Base-by-base conservation (phyloP, 2,797 vertebrate species). In the Dicrostonyx torquatus region DNA sequence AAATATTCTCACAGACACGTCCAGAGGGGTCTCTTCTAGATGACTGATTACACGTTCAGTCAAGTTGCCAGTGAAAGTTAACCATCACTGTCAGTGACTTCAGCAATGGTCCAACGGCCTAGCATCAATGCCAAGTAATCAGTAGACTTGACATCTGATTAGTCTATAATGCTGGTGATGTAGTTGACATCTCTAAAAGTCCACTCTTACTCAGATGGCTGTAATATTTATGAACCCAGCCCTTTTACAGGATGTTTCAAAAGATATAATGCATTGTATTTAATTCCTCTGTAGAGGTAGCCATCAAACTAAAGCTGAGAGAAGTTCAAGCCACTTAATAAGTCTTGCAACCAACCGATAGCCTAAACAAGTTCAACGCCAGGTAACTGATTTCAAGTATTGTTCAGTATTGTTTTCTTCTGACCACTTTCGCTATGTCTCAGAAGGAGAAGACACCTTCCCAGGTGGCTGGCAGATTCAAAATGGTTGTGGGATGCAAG, bases 141-240 rank as follows among this genome's bases (percentile, higher is more conserved):
- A 29, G 45, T 82, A 78, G 9, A 85, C 40, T 77, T 66, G n/a
- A 84, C 68, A 45, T 14, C 12, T 37, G 84, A 92, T 66, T 88
- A 34, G 82, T 93, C 58, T 37, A 14, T 24, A 34, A 77, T 64
- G 34, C n/a, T 53, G 50, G 13, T 50, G 62, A 87, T 53, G 9
- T n/a, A n/a, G 26, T 11, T 78, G 26, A 31, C 3, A 85, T 45
- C 53, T 29, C 83, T 22, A 77, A 92, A 58, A 93, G 48, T 26
- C 77, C 6, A 45, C 79, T 91, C 20, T 77, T 95, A 50, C 68
- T 95, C 48, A 60, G 80, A 96, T 88, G 55, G 70, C n/a, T 6
- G 18, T 29, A 34, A 26, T 89, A 77, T 48, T 92, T 91, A 82
- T 6, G 37, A 93, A 62, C 34, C 75, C 87, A 87, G 43, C 26